Evolutionary conservation across 2,797 vertebrate genomes (phyloP).

Genomic region (Diglossa cyanea): DNA sequence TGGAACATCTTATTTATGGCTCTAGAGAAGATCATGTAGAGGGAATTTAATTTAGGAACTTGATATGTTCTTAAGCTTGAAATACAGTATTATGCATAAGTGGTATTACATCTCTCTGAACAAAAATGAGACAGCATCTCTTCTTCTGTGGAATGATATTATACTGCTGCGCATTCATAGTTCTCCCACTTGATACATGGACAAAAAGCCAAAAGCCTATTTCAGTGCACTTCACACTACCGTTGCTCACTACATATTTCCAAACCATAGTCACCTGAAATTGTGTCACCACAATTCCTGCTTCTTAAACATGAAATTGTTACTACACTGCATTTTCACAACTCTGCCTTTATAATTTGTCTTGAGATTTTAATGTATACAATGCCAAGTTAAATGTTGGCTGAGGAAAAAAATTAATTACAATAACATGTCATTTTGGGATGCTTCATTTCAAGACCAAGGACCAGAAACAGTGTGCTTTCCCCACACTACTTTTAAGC

Average conservation of each 20-base stretch:
- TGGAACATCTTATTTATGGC: background rate
- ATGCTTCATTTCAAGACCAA: background rate
- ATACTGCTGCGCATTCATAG: background rate
- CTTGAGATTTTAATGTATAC: background rate
- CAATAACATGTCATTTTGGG: background rate
- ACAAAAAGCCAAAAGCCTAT: background rate
- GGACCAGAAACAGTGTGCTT: background rate
- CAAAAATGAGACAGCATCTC: background rate
- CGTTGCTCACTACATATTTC: background rate
- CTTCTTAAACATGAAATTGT: background rate
- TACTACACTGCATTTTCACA: background rate
- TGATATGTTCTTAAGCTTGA: background rate
- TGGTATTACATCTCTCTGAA: background rate
- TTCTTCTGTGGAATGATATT: background rate
- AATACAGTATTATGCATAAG: background rate
- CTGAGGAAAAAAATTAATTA: background rate
- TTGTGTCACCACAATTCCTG: background rate
- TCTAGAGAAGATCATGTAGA: background rate
- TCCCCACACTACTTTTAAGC: background rate
- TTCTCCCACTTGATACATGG: background rate
- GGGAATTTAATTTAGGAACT: background rate
- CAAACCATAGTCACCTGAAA: background rate
- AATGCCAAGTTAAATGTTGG: background rate
- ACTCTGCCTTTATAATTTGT: background rate
- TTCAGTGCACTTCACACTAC: background rate